Base-by-base conservation (phyloP, 2,113 vertebrate genomes). In the Scatophagus argus region DNA sequence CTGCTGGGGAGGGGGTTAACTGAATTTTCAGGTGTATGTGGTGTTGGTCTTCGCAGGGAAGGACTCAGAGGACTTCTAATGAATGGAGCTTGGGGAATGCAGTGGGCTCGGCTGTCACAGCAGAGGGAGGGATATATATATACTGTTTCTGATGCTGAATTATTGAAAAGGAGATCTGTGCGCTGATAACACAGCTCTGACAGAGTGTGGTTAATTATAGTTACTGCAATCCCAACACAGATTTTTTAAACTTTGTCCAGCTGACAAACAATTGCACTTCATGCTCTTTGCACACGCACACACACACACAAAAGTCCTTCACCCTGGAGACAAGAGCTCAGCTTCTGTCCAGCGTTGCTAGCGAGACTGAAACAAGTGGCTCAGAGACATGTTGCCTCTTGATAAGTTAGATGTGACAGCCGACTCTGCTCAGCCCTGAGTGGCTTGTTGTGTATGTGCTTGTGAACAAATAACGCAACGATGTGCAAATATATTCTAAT, bases 321-420 rank as follows among this genome's bases (percentile, higher is more conserved):
- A 62, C n/a, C 38, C 36, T 39, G 56, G 34, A 49, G 60, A 36
- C 34, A 38, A 32, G 31, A 70, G 41, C 62, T 73, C 56, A 46
- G 55, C 29, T 76, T 60, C 59, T 74, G 81, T 79, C 67, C 58
- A 67, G 31, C 29, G 23, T 49, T 76, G 39, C 59, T 49, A 61
- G 56, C 7, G 39, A 78, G 80, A 87, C 43, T 66, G 69, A 84
- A 85, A 82, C 51, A 80, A 70, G 41, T 60, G 80, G 66, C 88
- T 72, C 36, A 71, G 66, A 86, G 88, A 72, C 82, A 49, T 71
- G 49, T 63, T 83, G 51, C 29, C 32, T 2, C 36, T 52, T 80
- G 85, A 93, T 74, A 62, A 87, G 77, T 83, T 55, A 29, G 60
- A 89, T 81, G 85, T 75, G 85, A 89, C 86, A 87, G 85, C 83